Base-by-base conservation (phyloP, 2,113 vertebrate species). In the Alectura lathami region DNA sequence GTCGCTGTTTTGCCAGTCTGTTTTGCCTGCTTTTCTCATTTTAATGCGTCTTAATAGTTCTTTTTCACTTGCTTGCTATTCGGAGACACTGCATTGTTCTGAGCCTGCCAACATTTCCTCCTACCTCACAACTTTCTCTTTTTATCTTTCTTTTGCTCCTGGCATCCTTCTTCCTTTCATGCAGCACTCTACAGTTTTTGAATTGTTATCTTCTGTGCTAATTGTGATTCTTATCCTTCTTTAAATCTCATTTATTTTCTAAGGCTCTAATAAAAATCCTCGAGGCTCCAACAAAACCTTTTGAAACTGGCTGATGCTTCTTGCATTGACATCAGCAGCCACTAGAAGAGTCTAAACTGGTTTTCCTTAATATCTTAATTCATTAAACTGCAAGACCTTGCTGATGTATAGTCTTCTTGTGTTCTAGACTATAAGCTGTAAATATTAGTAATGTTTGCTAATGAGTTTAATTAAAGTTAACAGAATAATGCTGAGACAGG, bases 91-190 rank as follows among this genome's bases (percentile, higher is more conserved):
- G 5, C n/a, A 15, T 73, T 45, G 13, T 79, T 92, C 48, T 64
- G 57, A 80, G 54, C 38, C 47, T 88, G 54, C 43, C 60, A 88
- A 21, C 30, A 10, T 36, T n/a, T 59, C 32, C 22, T 72, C 32
- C 42, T 48, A 29, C 59, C 51, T 83, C 72, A 57, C 34, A 57
- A 12, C 42, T 91, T 85, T 57, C 29, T 87, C 53, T 69, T 91
- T 86, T 94, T 67, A 86, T 80, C 78, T 79, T 73, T 77, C 23
- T 83, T 34, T 95, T 86, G 68, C 89, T 94, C 70, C 82, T 94
- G 85, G 87, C 93, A 83, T 59, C 21, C 34, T 86, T 79, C 27
- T 86, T 32, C 72, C 50, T 91, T 94, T 94, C 81, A 43, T 63
- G 42, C 47, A 76, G 21, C 18, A 21, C 11, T 73, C 12, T 24